Base-by-base conservation (phyloP, 1,140 invertebrate species). In the Oedothorax gibbosus region DNA sequence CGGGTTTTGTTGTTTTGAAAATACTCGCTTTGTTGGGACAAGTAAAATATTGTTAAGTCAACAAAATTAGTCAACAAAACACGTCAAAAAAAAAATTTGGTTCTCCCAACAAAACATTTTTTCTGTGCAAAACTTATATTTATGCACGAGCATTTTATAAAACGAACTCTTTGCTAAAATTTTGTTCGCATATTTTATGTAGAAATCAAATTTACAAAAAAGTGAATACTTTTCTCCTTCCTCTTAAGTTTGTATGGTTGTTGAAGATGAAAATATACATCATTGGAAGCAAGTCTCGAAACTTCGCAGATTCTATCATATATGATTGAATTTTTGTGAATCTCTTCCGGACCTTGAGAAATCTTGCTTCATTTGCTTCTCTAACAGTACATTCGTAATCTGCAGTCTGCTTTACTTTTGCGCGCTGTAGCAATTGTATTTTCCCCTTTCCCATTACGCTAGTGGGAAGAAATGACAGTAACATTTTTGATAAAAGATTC, bases 301-400 rank as follows among this genome's bases (percentile, higher is more conserved):
- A 79, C 35, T 68, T 53, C 64, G 77, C 62, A 79, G 62, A 68
- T 65, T 49, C 75, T 50, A 62, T 65, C 57, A 65, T 77, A 77
- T 49, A 65, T 77, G 75, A 77, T 77, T 77, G 75, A 77, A 65
- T 77, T 77, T 35, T 35, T 71, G 69, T 51, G 69, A 49, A 71
- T 71, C 69, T 71, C 21, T 51, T 71, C 12, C 51, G 69, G 51
- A 53, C 69, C 21, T 71, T 71, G 69, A 18, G 51, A 65, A 77
- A 50, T 65, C 35, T 51, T 62, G 54, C 50, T 77, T 51, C 49
- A 7, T 51, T 64, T 51, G 14, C 21, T 77, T 77, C 54, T 20
- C 14, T 12, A 8, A 11, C 56, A 49, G 56, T 75, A 60, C 56
- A 75, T 75, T 60, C 56, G 72, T 57, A 75, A 60, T 75, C 20